These are phyloP conservation scores for Microlaimidae sp. DNA, from an alignment of 2,888 invertebrate genomes.

Conservation along the genomic window DNA sequence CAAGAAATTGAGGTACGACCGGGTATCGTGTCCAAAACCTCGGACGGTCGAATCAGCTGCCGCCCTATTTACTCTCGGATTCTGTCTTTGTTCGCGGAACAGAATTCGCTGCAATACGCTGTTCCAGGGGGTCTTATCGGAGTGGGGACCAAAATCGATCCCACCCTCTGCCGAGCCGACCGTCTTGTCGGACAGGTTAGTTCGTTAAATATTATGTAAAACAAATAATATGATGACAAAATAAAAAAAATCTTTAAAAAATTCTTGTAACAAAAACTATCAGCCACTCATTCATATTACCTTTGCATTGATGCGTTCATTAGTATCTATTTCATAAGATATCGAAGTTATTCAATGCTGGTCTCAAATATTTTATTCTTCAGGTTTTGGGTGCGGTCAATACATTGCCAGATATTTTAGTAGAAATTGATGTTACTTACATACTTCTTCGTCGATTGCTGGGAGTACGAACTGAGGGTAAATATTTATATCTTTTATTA, in stretches of 20 bases:
- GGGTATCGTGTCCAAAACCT: conserved; percentile 87
- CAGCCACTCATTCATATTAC: too few species aligned
- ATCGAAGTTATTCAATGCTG: too few species aligned
- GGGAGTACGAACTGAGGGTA: conserved; percentile 95
- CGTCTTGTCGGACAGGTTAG: conserved; percentile 86
- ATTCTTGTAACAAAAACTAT: too few species aligned
- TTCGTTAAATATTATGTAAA: too few species aligned
- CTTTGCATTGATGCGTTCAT: too few species aligned
- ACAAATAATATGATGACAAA: too few species aligned
- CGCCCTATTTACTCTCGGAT: conserved; percentile 89
- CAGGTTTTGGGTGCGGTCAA: conserved; percentile 70
- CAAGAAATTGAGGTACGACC: conserved; percentile 95
- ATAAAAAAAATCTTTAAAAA: too few species aligned
- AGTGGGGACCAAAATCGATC: conserved; percentile 97
- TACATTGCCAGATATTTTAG: conserved; percentile 85
- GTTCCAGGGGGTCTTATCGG: conserved; percentile 98
- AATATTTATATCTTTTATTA: too few species aligned
- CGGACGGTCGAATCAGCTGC: conserved; percentile 84
- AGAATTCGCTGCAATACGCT: conserved; percentile 90
- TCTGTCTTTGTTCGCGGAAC: conserved; percentile 89
- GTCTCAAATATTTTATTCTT: too few species aligned
- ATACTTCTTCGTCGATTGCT: conserved; percentile 81
- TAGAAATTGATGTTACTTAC: conserved; percentile 93
- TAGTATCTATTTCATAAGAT: too few species aligned
- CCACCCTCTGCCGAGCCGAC: conserved; percentile 93